A percentile compares a stretch with the other conserved stretches of the same genome.
Conservation (phyloP, 1,140 invertebrate genomes). For the Phymastichus coffea region DNA sequence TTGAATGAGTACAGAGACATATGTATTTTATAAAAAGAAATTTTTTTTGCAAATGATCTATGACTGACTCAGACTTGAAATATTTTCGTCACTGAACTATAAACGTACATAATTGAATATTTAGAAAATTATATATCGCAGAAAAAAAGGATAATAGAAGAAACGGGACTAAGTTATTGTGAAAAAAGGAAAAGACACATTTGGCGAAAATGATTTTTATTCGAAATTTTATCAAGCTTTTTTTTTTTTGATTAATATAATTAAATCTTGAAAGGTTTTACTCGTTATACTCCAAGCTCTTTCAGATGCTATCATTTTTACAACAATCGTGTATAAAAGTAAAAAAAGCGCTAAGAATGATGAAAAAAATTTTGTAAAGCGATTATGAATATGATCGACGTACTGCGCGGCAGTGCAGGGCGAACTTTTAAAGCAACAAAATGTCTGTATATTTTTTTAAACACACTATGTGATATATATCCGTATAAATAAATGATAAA, state of each 20-base stretch:
- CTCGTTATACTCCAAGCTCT: constrained; percentile 6
- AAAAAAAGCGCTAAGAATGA: constrained; percentile 10
- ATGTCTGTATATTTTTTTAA: constrained; percentile 31
- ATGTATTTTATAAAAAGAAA: constrained; percentile 5
- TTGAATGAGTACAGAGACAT: not conserved
- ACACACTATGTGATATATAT: constrained; percentile 28
- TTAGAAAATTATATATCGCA: no score
- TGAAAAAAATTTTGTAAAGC: constrained; percentile 6
- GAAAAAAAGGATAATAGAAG: not conserved
- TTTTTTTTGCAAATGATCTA: constrained; percentile 7
- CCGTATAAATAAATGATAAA: constrained; percentile 23
- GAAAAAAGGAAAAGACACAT: constrained; percentile 17
- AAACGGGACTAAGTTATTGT: constrained; percentile 25
- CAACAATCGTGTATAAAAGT: constrained; percentile 18
- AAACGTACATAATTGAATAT: constrained; percentile 6
- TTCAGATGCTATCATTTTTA: constrained; percentile 20
- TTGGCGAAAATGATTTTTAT: constrained; percentile 23
- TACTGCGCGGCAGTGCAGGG: constrained; percentile 17
- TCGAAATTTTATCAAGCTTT: constrained; percentile 23
- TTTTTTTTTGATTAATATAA: constrained; percentile 23
- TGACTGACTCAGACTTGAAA: constrained; percentile 22
- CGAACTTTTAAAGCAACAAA: constrained; percentile 25
- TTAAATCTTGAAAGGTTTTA: constrained; percentile 20
- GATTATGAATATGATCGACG: constrained; percentile 18
- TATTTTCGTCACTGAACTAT: constrained; percentile 13